Percentiles rank a stretch among this genome's conserved stretches.
These are phyloP conservation scores for Hedya salicella DNA, from an alignment of 2,888 invertebrate species.

Conservation along the genomic window DNA sequence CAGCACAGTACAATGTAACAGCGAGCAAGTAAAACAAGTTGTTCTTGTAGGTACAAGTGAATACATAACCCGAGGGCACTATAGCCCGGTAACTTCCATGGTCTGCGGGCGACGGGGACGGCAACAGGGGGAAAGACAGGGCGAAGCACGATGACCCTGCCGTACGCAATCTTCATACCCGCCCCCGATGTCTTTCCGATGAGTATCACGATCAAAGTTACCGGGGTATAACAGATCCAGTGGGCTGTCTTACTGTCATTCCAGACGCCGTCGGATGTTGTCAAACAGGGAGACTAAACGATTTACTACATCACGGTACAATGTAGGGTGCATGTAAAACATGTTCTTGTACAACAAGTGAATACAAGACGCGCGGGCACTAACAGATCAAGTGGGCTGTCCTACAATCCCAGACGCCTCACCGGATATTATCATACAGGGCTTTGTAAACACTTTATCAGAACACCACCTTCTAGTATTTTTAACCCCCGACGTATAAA, in stretches of 20 bases:
- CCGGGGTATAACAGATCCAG: background rate
- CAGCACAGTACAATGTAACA: slow-evolving; percentile 28
- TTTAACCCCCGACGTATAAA: too few species aligned
- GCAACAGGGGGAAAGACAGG: too few species aligned
- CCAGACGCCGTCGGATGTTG: slow-evolving; percentile 36
- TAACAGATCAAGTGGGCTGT: background rate
- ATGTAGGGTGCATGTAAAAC: slow-evolving; percentile 9
- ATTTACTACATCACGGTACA: slow-evolving; percentile 36
- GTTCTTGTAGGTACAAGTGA: background rate
- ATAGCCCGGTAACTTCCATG: too few species aligned
- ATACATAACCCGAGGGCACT: too few species aligned
- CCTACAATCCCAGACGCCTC: slow-evolving; percentile 11
- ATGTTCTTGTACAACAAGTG: background rate
- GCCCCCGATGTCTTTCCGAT: too few species aligned
- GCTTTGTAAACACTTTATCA: too few species aligned
- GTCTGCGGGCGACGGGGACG: too few species aligned
- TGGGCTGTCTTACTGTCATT: background rate
- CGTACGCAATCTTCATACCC: too few species aligned
- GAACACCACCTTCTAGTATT: too few species aligned
- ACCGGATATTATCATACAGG: too few species aligned
- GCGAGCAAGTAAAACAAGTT: slow-evolving; percentile 1
- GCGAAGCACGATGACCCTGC: too few species aligned
- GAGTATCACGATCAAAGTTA: too few species aligned
- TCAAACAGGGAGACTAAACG: slow-evolving; percentile 36
- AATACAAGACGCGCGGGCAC: background rate